phyloP scores from a whole-genome alignment of 2,113 vertebrate species.

The Phalacrocorax aristotelis region DNA sequence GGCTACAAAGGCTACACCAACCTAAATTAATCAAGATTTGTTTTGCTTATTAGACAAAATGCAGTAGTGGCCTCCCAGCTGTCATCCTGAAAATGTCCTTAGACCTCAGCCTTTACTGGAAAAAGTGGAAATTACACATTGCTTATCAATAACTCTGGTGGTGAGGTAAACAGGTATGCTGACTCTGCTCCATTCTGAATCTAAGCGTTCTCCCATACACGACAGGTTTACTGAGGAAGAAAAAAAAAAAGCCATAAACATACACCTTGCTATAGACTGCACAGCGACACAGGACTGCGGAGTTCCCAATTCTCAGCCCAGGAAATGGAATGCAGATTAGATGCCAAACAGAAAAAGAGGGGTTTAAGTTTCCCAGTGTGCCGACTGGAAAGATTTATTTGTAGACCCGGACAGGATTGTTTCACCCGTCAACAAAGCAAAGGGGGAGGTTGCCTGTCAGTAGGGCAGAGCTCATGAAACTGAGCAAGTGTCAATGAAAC shows the following conservation, averaged over 20 bases:
- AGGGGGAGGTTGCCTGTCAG: background rate
- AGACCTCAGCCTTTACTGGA: background rate
- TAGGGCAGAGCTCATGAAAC: background rate
- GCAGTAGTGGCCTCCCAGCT: background rate
- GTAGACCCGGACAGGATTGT: background rate
- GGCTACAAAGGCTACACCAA: background rate
- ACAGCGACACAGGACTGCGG: fast-evolving
- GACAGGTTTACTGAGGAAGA: background rate
- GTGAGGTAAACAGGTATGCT: fast-evolving
- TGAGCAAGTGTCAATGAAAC: background rate
- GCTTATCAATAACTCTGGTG: background rate
- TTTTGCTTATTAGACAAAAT: background rate
- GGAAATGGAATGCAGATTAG: background rate
- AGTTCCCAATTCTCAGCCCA: background rate
- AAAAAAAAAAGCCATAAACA: background rate
- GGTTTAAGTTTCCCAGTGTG: background rate
- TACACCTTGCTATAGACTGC: background rate
- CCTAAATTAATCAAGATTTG: background rate
- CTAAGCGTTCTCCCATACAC: background rate
- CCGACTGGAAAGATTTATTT: background rate
- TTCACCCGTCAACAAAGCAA: background rate
- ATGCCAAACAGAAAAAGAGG: background rate
- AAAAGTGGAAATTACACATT: background rate
- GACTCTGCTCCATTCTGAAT: background rate
- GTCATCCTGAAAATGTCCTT: background rate